Percentiles rank a stretch among this genome's conserved stretches.
Conservation (phyloP, 2,888 invertebrate genomes). For the Morinoia aosen region DNA sequence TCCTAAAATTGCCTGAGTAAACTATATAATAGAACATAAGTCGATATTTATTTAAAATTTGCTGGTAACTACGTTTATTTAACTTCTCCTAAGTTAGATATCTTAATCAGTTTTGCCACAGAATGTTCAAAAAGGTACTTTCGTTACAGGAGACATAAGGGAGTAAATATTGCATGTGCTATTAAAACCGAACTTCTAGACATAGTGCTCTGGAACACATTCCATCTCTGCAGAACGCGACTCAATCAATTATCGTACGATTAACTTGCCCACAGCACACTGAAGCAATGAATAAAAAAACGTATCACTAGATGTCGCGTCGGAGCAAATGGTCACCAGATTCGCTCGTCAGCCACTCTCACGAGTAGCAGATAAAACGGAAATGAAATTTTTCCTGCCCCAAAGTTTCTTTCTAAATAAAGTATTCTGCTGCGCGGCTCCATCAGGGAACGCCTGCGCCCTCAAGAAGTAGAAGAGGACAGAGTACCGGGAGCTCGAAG, state of each 20-base stretch:
- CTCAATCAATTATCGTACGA: too few relatives aligned
- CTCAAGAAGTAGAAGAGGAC: not conserved
- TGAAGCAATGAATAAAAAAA: not conserved
- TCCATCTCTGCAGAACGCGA: not conserved
- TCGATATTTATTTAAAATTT: not conserved
- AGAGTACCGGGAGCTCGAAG: not conserved
- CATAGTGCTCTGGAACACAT: not conserved
- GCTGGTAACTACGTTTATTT: not conserved
- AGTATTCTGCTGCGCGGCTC: not conserved
- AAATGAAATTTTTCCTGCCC: not conserved
- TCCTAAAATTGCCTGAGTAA: too few relatives aligned
- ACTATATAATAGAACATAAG: not conserved
- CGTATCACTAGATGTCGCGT: not conserved
- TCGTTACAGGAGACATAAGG: not conserved
- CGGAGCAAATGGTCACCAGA: not conserved
- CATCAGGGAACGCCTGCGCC: not conserved
- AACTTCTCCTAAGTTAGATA: not conserved
- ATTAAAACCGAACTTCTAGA: too few relatives aligned
- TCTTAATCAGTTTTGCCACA: not conserved
- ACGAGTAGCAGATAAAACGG: not conserved
- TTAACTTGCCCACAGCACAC: not conserved
- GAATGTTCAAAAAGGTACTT: not conserved
- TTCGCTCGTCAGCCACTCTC: not conserved
- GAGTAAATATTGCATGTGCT: too few relatives aligned
- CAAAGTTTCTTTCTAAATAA: not conserved